Evolutionary conservation across 2,113 vertebrate genomes (phyloP), one percentile per base, ranked within the genome.

Genomic region (Varanus salvator): DNA sequence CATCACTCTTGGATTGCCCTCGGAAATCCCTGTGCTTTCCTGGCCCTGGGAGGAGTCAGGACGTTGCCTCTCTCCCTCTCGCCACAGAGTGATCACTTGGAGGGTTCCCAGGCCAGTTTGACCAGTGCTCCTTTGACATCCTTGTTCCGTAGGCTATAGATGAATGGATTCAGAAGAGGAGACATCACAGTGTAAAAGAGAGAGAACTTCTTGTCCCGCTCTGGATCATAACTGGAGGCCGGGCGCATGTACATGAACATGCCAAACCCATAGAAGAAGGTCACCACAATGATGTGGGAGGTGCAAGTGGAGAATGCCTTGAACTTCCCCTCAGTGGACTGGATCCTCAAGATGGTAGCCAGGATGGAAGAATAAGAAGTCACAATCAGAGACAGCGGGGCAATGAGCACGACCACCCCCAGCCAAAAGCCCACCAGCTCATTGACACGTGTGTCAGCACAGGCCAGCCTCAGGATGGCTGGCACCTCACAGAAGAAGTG

Each of bases 211-310:
- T 87, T 87, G 57, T 87, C 85, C 44, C 75, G 60, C 60, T 87
- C 72, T 78, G 85, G 34, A 27, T 76, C 17, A 15, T 78, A 78
- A 57, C 38, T 77, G 83, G 92, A 91, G 52, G 92, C 84, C 0
- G 93, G 93, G 64, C 92, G 93, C 76, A 95, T 90, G 57, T 95
- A 95, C 34, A 87, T 94, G 29, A 93, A 95, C 88, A 94, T 71
- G 0, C 92, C 93, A 74, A 93, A 86, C 1, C 91, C 90, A 1
- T 91, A 94, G 90, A 95, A 95, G 66, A 95, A 92, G 29, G 71
- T 92, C 66, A 91, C 92, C 0, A 93, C 90, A 0, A 88, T 93
- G 23, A 95, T 48, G 76, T 94, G 93, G 66, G 93, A 94, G 34
- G 88, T 91, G 25, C 93, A 93, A 2, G 92, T 93, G 72, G 88